Percentiles rank a stretch among this genome's conserved stretches.
phyloP scores from a whole-genome alignment of 2,888 invertebrate species.

The Drosophila macrospina region DNA sequence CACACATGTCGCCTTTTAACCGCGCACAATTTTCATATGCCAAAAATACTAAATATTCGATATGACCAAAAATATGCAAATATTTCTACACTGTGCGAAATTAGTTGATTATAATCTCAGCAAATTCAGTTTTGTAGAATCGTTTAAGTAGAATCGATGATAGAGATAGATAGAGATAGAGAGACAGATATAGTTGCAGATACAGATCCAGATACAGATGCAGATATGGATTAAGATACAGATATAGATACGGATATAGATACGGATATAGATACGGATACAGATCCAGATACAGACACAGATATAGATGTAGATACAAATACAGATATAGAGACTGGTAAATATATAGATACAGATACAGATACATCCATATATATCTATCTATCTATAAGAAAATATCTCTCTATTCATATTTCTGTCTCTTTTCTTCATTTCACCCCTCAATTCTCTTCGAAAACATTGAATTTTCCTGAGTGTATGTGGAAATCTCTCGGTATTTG shows the following conservation, averaged over 20 bases:
- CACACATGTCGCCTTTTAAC: conserved; percentile 76
- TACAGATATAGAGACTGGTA: too few relatives aligned
- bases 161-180: background rate
- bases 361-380: background rate
- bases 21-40: conserved; percentile 78
- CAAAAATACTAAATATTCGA: conserved; percentile 73
- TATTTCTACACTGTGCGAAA: conserved; percentile 50
- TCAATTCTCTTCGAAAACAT: too few relatives aligned
- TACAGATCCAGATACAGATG: too few relatives aligned
- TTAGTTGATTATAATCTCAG: background rate
- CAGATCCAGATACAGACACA: too few relatives aligned
- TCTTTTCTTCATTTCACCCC: background rate
- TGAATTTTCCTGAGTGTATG: background rate
- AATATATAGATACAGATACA: too few relatives aligned
- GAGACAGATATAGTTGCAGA: too few relatives aligned
- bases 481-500: conserved; percentile 6
- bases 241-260: too few relatives aligned
- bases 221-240: too few relatives aligned
- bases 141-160: background rate
- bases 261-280: too few relatives aligned
- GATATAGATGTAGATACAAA: too few relatives aligned
- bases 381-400: too few relatives aligned
- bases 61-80: conserved; percentile 68
- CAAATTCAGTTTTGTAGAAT: background rate
- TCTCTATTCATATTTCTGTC: background rate